Base-by-base conservation (phyloP, 2,888 invertebrate species). In the Mamestra brassicae region DNA sequence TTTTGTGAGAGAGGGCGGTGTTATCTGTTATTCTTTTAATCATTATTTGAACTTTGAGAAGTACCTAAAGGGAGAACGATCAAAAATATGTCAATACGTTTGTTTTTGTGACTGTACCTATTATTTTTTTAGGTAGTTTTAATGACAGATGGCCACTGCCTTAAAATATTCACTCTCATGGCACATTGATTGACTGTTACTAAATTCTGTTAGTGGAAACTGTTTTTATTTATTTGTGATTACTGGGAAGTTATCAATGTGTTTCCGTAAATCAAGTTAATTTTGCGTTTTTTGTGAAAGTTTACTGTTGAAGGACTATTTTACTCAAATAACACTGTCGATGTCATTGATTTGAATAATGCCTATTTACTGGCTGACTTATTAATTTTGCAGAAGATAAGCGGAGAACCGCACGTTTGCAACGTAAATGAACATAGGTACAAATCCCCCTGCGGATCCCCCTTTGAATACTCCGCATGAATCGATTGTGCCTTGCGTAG, bases 401-500 rank as follows among this genome's bases (percentile, higher is more conserved):
- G 26, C 26, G 26, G 26, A 26, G 26, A 26, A 26, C 26, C 26
- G 26, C 26, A 26, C 26, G 26, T 26, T 26, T 45, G 34, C 17
- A 17, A 42, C 15, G 4, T 52, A 26, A 26, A 61, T 36, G 13
- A 52, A 50, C 34, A 26, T 75, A 52, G 34, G 3, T 45, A 38
- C 3, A 11, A 54, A 47, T 47, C 5, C 17, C 7, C 13, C 13
- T 26, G 38, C 55, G 57, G 65, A 34, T 42, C 8, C 55, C 15
- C n/a, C 2, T 45, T 58, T 58, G 62, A 54, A 54, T 47, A 50
- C 54, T 5, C 1, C 7, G n/a, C n/a, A 76, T 54, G 54, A 42
- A 63, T 50, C 17, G 47, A 63, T 13, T 54, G 34, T 42, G 77
- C 11, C 8, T 68, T 50, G 34, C 55, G 69, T 38, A 55, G 38